These are phyloP conservation scores for Acleris laterana DNA, from an alignment of 2,888 invertebrate genomes.

Conservation along the genomic window DNA sequence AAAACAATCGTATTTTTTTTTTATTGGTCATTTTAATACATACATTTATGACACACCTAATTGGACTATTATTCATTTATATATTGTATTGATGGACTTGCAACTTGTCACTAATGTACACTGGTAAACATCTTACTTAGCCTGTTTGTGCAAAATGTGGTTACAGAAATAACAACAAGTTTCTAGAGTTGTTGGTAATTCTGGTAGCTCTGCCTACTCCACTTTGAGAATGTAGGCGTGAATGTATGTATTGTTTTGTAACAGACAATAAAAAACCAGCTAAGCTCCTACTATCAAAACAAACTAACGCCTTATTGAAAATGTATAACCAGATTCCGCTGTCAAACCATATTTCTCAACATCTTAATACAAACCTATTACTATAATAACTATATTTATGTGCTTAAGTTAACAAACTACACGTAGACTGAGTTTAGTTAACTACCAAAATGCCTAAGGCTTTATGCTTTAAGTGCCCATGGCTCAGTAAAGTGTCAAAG, in stretches of 20 bases:
- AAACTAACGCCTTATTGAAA: not conserved
- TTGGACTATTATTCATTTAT: no score
- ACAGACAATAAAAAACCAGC: not conserved
- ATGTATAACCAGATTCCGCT: not conserved
- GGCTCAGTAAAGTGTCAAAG: no score
- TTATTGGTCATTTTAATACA: no score
- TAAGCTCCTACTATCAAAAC: not conserved
- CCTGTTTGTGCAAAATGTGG: no score
- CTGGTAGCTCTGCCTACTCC: no score
- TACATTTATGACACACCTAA: no score
- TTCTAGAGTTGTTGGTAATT: no score
- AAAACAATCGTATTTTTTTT: no score
- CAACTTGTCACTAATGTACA: no score
- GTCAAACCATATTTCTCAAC: conserved; percentile 1
- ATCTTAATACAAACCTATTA: conserved; percentile 15
- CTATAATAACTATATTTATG: conserved; percentile 15
- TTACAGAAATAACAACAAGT: no score
- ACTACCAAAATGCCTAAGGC: conserved; percentile 12
- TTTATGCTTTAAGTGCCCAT: not conserved
- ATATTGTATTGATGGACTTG: not conserved
- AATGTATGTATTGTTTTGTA: not conserved
- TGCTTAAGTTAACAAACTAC: conserved; percentile 12
- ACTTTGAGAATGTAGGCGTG: no score
- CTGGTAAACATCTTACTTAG: no score
- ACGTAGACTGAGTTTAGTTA: conserved; percentile 6